These are phyloP conservation scores for Pseudomyrmex sp. DNA, from an alignment of 1,140 invertebrate genomes.

Conservation along the genomic window DNA sequence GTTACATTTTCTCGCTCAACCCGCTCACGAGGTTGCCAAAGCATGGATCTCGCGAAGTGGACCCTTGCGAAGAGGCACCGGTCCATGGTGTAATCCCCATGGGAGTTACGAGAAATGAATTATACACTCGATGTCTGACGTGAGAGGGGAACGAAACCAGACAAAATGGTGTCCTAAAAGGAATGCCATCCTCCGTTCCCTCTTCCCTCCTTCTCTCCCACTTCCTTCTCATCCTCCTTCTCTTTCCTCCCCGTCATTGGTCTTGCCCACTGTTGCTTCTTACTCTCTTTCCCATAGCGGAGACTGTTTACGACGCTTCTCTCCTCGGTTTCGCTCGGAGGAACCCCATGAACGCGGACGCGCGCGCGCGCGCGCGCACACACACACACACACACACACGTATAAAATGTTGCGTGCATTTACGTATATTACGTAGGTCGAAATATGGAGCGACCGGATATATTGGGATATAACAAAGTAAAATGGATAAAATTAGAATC, in stretches of 20 bases:
- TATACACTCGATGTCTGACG: constrained; percentile 73
- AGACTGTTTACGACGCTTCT: constrained; percentile 64
- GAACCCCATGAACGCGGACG: constrained; percentile 18
- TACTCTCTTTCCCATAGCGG: constrained; percentile 36
- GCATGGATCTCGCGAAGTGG: constrained; percentile 48
- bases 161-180: constrained; percentile 78
- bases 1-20: constrained; percentile 32
- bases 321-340: constrained; percentile 37
- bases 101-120: constrained; percentile 78
- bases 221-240: constrained; percentile 4
- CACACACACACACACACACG: background rate
- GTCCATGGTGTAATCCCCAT: constrained; percentile 71
- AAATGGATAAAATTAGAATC: constrained; percentile 50
- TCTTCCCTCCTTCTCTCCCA: constrained; percentile 34
- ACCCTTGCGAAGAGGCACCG: constrained; percentile 59
- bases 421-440: constrained; percentile 46
- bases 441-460: constrained; percentile 49
- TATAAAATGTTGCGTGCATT: constrained; percentile 52
- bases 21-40: constrained; percentile 6
- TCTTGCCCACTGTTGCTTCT: constrained; percentile 51
- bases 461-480: constrained; percentile 29
- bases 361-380: background rate
- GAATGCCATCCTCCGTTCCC: constrained; percentile 64
- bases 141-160: constrained; percentile 71
- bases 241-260: constrained; percentile 10